Evolutionary conservation across 2,888 invertebrate genomes (phyloP).

Genomic region (Rhaphigaster nebulosa): DNA sequence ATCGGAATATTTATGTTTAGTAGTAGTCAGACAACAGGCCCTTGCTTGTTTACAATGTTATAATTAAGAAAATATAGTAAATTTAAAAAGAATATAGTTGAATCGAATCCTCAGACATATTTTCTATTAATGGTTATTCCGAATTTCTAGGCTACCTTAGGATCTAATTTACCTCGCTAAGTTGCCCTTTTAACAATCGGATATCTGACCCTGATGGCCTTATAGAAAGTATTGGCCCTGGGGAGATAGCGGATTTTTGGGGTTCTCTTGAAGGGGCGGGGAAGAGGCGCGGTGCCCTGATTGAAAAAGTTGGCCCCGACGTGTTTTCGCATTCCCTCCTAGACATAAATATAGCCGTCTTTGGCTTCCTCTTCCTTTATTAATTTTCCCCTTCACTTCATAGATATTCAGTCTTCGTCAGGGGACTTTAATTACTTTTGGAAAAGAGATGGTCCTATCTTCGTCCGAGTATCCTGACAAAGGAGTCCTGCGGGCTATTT

Average conservation of each 20-base stretch:
- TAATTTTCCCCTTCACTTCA: conserved; percentile 33
- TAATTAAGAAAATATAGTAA: too few species aligned
- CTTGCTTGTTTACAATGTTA: too few species aligned
- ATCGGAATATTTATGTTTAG: too few species aligned
- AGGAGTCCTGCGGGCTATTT: background rate
- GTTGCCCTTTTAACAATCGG: background rate
- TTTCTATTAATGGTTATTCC: background rate
- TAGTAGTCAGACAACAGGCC: too few species aligned
- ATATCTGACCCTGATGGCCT: background rate
- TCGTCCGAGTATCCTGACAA: background rate
- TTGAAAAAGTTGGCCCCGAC: conserved; percentile 24
- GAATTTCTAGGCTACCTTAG: background rate
- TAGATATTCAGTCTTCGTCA: conserved; percentile 43
- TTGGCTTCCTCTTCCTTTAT: conserved; percentile 22
- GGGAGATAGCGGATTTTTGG: background rate
- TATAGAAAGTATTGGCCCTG: background rate
- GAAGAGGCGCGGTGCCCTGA: background rate
- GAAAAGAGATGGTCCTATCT: background rate
- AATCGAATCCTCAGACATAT: too few species aligned
- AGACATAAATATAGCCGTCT: conserved; percentile 27
- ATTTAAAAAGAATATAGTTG: too few species aligned
- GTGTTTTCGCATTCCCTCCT: conserved; percentile 36
- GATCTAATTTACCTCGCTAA: background rate
- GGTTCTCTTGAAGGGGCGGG: background rate
- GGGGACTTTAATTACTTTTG: conserved; percentile 11